Conservation (phyloP, 2,113 vertebrate species). For the Euleptes europaea region DNA sequence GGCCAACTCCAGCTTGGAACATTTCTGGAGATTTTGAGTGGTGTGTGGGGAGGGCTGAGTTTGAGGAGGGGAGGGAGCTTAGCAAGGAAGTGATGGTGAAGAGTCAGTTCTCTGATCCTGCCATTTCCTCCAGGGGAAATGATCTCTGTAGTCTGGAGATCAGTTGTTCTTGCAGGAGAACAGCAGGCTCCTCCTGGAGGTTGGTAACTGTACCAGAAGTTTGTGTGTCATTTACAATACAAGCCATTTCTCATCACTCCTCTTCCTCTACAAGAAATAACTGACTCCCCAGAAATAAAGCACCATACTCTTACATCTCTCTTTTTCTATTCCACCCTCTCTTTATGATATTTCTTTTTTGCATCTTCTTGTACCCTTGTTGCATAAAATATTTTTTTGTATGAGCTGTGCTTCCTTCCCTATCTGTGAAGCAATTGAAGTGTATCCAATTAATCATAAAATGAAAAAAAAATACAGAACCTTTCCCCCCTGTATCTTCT, state of each 20-base stretch:
- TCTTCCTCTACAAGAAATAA: background rate
- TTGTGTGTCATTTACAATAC: background rate
- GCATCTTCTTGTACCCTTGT: slow-evolving; percentile 31
- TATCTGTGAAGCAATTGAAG: accelerated
- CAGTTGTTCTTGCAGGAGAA: too few relatives aligned
- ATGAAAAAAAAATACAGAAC: too few relatives aligned
- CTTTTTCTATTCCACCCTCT: background rate
- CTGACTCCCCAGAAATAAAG: background rate
- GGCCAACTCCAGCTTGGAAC: background rate
- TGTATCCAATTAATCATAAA: too few relatives aligned
- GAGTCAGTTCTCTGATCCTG: too few relatives aligned
- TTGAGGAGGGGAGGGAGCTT: too few relatives aligned
- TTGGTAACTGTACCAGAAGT: too few relatives aligned
- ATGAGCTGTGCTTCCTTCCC: background rate
- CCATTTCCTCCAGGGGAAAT: too few relatives aligned
- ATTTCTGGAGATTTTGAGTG: background rate
- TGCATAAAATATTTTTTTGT: slow-evolving; percentile 34
- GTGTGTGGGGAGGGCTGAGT: too few relatives aligned
- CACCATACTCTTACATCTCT: background rate
- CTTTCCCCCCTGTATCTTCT: too few relatives aligned
- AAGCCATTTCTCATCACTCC: slow-evolving; percentile 12
- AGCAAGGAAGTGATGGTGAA: too few relatives aligned
- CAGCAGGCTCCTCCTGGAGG: too few relatives aligned
- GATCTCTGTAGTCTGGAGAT: too few relatives aligned
- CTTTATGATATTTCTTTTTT: background rate